Base-by-base conservation (phyloP, 2,888 invertebrate species). In the Mythimna albipuncta region DNA sequence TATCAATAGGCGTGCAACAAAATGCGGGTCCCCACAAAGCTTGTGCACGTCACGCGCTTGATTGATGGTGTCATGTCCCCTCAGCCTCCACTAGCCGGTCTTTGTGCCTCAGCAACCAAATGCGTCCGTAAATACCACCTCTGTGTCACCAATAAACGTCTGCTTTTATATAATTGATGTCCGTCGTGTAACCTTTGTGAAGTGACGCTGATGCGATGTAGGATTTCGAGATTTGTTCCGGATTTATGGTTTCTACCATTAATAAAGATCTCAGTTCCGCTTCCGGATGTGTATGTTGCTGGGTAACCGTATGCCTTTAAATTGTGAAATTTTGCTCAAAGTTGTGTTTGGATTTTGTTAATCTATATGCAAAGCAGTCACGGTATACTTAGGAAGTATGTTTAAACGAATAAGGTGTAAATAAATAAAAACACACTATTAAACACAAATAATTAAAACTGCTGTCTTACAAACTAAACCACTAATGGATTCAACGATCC, bases 1-100 rank as follows among this genome's bases (percentile, higher is more conserved):
- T 89, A 90, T 91, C 89, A 91, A 91, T 91, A 89, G 86, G 84
- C 89, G 84, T 84, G 89, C 89, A 89, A 87, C 90, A 91, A 92
- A 92, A 92, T 92, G 88, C 85, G 88, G 85, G 82, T 80, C 74
- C 67, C 73, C 85, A 89, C 90, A 93, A 94, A 93, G 93, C 91
- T 93, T 93, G 84, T 92, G 94, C 94, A 79, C 88, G 94, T 95
- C 95, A 95, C 91, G 88, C 75, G 64, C 69, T 88, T 95, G 96
- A 96, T 95, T 94, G 95, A 96, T 95, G 92, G 85, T 63, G 59
- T 65, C 64, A 44, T 68, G 54, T 72, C 65, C 84, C 79, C 85
- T 84, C 80, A 47, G 47, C 47, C 47, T 47, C 6, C 47, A 81
- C 82, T 79, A 80, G 81, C 76, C 75, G 82, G 85, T 83, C 87